These are phyloP conservation scores for Sesamia inferens DNA, from an alignment of 2,888 invertebrate genomes.

Conservation along the genomic window DNA sequence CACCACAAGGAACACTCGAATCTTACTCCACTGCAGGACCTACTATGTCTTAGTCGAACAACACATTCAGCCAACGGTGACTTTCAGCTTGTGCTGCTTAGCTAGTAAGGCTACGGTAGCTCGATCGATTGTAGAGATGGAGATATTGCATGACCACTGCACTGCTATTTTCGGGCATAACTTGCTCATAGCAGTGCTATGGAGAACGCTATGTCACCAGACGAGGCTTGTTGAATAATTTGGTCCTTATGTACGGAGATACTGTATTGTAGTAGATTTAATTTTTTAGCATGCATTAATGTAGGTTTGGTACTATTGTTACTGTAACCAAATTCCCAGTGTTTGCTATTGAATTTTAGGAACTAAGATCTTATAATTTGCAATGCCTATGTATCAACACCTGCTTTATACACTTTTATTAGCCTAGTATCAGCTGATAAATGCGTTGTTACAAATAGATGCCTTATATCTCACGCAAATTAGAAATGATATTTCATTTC, in stretches of 20 bases:
- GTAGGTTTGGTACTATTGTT: constrained; percentile 16
- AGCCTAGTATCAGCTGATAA: constrained; percentile 15
- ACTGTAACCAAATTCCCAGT: constrained; percentile 42
- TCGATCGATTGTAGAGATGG: constrained; percentile 1
- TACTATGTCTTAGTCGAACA: not conserved
- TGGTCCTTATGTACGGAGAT: constrained; percentile 32
- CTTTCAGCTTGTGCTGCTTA: constrained; percentile 9
- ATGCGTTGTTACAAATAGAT: constrained; percentile 9
- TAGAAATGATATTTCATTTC: constrained; percentile 17
- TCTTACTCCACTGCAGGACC: not conserved
- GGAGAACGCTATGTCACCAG: constrained; percentile 1
- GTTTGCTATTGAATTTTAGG: constrained; percentile 32
- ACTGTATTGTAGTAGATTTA: not conserved
- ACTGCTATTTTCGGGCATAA: constrained; percentile 3
- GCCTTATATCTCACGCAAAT: not conserved
- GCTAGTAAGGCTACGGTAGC: not conserved
- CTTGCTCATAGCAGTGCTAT: not conserved
- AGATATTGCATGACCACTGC: constrained; percentile 6
- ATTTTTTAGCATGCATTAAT: constrained; percentile 12
- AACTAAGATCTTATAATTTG: constrained; percentile 20
- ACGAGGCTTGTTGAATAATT: constrained; percentile 2
- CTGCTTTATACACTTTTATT: constrained; percentile 28
- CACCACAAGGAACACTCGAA: not conserved
- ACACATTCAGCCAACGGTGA: not conserved
- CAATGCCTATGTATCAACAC: constrained; percentile 26